Base-by-base conservation (phyloP, 2,797 vertebrate genomes). In the Eurystomus glaucurus region DNA sequence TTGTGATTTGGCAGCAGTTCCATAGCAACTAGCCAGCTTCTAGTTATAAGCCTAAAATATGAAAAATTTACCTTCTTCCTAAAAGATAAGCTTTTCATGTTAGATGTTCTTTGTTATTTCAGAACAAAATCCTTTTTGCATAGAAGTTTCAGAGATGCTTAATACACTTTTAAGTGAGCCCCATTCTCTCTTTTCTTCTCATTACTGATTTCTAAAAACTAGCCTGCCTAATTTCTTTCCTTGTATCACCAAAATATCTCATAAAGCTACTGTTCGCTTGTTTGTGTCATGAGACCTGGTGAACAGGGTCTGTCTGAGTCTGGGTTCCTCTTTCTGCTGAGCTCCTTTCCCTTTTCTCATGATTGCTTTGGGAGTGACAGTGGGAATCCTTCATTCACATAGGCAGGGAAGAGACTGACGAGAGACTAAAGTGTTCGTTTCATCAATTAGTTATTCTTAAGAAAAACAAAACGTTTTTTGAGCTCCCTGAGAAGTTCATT, bases 1-100 rank as follows among this genome's bases (percentile, higher is more conserved):
- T 91, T 91, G 35, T 80, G 46, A 82, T 58, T 58, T 80, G 76
- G 62, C 80, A 88, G 41, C 48, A 82, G 23, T 84, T 91, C 68
- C 41, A 33, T 39, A 83, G 60, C 81, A 79, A 81, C 69, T 72
- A 77, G 26, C 4, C 43, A 74, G 37, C 66, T 88, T 93, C 68
- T 74, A 78, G 71, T 80, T 72, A 26, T 68, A 78, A 83, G 8
- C 7, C 26, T 50, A 57, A 90, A 86, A 69, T 51, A 60, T 2
- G 6, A 93, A 84, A 90, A 90, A 72, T 26, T 11, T 1, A 48
- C 23, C 79, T 90, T 88, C 14, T 3, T 76, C n/a, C 50, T 92
- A 43, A 62, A 94, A 88, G 10, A 41, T 39, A 84, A 66, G 22
- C 14, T 78, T 72, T 66, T 79, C 16, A 2, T 7, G 0, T 35